Evolutionary conservation across 1,140 invertebrate genomes (phyloP).

Genomic region (Zophobas atratus): DNA sequence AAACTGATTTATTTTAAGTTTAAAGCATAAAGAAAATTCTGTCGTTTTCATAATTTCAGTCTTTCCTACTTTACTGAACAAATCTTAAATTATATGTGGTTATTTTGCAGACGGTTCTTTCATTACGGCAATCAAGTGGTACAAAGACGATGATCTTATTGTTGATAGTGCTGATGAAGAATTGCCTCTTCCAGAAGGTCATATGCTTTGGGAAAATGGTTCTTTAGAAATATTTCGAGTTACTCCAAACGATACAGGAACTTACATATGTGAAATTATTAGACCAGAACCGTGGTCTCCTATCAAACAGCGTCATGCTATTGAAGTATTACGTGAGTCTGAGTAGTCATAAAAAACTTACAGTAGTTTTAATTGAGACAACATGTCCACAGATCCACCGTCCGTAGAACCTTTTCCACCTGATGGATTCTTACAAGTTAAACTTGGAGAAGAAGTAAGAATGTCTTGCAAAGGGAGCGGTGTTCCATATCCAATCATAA

Average conservation of each 20-base stretch:
- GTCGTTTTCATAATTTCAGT: too few species aligned
- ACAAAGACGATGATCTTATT: constrained; percentile 73
- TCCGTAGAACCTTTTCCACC: constrained; percentile 77
- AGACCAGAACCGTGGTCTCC: constrained; percentile 73
- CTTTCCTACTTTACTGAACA: too few species aligned
- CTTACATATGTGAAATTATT: constrained; percentile 81
- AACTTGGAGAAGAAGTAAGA: constrained; percentile 78
- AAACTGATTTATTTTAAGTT: too few species aligned
- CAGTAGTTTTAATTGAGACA: too few species aligned
- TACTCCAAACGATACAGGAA: constrained; percentile 76
- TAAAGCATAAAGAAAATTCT: too few species aligned
- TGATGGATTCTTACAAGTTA: constrained; percentile 78
- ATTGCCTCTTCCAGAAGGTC: constrained; percentile 69
- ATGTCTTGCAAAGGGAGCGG: constrained; percentile 79
- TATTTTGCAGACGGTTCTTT: constrained; percentile 60
- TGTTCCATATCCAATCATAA: constrained; percentile 78
- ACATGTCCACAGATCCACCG: constrained; percentile 73
- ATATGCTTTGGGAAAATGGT: constrained; percentile 78
- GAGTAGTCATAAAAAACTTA: constrained; percentile 66
- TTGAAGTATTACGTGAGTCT: constrained; percentile 86
- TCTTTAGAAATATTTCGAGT: constrained; percentile 78
- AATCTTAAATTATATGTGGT: not conserved
- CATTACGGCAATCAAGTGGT: constrained; percentile 69
- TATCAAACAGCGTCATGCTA: constrained; percentile 79
- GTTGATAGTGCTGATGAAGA: constrained; percentile 75